These are phyloP conservation scores for Pyxicephalus adspersus DNA, from an alignment of 2,113 vertebrate species.

Conservation along the genomic window DNA sequence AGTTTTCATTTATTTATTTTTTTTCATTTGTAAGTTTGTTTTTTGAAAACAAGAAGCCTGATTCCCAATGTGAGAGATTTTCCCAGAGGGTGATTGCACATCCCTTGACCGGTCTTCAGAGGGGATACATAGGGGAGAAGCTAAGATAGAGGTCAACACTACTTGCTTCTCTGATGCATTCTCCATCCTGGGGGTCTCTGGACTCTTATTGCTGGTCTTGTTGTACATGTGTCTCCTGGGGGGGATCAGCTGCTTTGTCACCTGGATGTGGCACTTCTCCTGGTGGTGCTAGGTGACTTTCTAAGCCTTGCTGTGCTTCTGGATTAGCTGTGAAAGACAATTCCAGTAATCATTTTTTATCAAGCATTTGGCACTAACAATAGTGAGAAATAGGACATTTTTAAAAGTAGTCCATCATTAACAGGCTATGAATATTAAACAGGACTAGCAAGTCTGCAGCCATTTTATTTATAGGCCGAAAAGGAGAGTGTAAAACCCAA, in stretches of 20 bases:
- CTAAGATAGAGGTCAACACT: not conserved
- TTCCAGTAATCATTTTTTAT: not conserved
- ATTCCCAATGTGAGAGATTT: conserved; percentile 50
- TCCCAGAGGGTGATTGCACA: conserved; percentile 45
- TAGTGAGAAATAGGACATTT: not conserved
- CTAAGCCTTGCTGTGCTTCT: conserved; percentile 8
- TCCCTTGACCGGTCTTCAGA: conserved; percentile 23
- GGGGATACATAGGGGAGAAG: not conserved
- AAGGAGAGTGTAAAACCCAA: too few species aligned
- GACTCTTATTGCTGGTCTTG: conserved; percentile 3
- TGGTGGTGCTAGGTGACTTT: not conserved
- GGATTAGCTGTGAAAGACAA: conserved; percentile 7
- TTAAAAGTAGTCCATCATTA: too few species aligned
- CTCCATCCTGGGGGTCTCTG: conserved; percentile 10
- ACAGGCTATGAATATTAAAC: too few species aligned
- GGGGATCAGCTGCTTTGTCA: not conserved
- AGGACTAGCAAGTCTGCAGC: too few species aligned
- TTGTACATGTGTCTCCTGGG: conserved; percentile 1
- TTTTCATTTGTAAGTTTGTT: conserved; percentile 36
- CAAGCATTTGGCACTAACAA: not conserved
- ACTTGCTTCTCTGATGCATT: conserved; percentile 7
- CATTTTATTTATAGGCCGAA: too few species aligned
- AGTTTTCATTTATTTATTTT: not conserved
- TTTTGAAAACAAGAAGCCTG: conserved; percentile 43
- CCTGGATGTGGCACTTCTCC: not conserved